These are phyloP conservation scores for Stramonita haemastoma DNA, from an alignment of 2,888 invertebrate species.

Conservation along the genomic window DNA sequence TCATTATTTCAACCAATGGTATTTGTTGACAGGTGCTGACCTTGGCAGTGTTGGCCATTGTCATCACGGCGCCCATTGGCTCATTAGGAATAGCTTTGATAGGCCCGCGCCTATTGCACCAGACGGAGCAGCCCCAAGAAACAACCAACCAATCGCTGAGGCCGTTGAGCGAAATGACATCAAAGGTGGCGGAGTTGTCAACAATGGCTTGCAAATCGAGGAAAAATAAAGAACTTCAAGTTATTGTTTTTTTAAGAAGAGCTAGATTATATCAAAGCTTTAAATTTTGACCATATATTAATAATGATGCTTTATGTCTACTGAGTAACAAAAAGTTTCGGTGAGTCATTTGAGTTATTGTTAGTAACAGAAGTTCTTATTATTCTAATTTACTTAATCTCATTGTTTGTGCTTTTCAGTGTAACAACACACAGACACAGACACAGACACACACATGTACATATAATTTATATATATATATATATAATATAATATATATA, in stretches of 20 bases:
- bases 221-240: background rate
- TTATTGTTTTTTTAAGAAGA: too few relatives aligned
- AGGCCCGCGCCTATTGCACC: constrained; percentile 63
- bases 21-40: constrained; percentile 61
- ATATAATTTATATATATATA: too few relatives aligned
- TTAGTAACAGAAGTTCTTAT: too few relatives aligned
- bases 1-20: background rate
- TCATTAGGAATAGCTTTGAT: constrained; percentile 68
- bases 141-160: background rate
- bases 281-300: too few relatives aligned
- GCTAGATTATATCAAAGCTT: too few relatives aligned
- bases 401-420: background rate
- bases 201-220: background rate
- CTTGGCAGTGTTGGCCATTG: constrained; percentile 72
- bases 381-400: background rate
- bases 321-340: too few relatives aligned
- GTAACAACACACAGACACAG: too few relatives aligned
- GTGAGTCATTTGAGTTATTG: too few relatives aligned
- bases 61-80: constrained; percentile 74
- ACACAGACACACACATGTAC: too few relatives aligned
- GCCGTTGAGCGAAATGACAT: background rate
- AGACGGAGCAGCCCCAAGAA: constrained; percentile 17
- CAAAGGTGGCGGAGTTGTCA: background rate
- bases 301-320: too few relatives aligned
- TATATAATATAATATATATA: too few relatives aligned